Evolutionary conservation across 2,888 invertebrate species (phyloP), one percentile per base, ranked within the genome.

Genomic region (Petrolisthes manimaculis): DNA sequence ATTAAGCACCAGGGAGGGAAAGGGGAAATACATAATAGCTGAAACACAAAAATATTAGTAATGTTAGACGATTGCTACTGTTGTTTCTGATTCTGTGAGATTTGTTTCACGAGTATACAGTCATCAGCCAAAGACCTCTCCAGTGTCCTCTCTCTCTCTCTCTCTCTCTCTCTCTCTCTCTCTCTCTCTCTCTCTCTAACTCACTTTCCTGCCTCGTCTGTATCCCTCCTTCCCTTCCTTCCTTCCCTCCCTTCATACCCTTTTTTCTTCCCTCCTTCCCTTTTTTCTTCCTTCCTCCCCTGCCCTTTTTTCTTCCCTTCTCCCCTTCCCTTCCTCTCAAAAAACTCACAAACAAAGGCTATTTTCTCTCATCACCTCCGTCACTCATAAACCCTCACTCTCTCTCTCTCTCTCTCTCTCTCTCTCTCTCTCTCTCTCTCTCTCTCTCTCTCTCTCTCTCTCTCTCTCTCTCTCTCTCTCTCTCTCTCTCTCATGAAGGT

Each of bases 371-470:
- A 61, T 5, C 8, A n/a, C n/a, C 21, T 37, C 8, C n/a, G 54
- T 55, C 55, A 54, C n/a, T 12, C 14, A n/a, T 51, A 18, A 21
- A 14, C 21, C n/a, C 24, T 24, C 24, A 12, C 61, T 61, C 5
- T 78, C 21, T 3, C 21, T n/a, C 14, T 71, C 21, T n/a, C 21
- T 71, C n/a, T 18, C 18, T 2, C 71, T n/a, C 14, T 71, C 71
- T 4, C n/a, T 18, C 21, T 21, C 18, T n/a, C 56, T 24, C 56
- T n/a, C 12, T 82, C 12, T 9, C 67, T 82, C 67, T 82, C 82
- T 81, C 81, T 24, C 61, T 24, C 56, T 18, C 55, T n/a, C 67
- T 67, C 12, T 69, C 69, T 82, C 37, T 78, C 78, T 78, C 78
- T 21, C 67, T 37, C 69, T 24, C 51, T 37, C 82, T 37, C 69